Percentiles rank a stretch among this genome's conserved stretches.
Conservation (phyloP, 2,113 vertebrate species). For the Cettia cetti region DNA sequence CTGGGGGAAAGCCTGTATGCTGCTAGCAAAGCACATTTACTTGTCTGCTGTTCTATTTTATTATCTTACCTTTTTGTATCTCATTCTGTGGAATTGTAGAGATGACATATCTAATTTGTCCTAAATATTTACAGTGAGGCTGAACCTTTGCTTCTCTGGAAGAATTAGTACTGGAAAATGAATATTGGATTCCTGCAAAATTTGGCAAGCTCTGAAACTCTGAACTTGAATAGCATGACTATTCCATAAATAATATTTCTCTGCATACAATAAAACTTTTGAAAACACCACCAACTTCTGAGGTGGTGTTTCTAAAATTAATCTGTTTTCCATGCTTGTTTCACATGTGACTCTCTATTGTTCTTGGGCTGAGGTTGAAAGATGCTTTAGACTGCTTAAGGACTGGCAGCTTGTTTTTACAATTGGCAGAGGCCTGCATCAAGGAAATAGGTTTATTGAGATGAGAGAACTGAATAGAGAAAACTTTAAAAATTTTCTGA, state of each 20-base stretch:
- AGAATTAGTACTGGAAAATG: background rate
- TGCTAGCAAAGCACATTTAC: background rate
- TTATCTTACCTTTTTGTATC: background rate
- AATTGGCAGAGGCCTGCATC: background rate
- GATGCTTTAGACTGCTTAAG: background rate
- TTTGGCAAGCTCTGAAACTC: background rate
- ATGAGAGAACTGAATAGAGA: background rate
- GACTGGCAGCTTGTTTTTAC: background rate
- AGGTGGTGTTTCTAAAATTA: background rate
- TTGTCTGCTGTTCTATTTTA: background rate
- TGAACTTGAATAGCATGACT: background rate
- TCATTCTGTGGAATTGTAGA: background rate
- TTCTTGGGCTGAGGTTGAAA: background rate
- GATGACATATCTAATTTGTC: background rate
- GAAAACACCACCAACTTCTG: background rate
- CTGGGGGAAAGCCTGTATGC: background rate
- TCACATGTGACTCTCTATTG: fast-evolving
- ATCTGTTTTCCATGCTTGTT: background rate
- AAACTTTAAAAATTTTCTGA: background rate
- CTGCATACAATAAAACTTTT: background rate
- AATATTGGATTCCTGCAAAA: background rate
- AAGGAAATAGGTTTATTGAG: background rate
- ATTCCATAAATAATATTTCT: background rate
- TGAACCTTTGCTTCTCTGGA: background rate
- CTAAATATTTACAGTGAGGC: background rate